Evolutionary conservation across 64 coral and sea anemone species (phyloP).

Genomic region (Trachythela sp.): DNA sequence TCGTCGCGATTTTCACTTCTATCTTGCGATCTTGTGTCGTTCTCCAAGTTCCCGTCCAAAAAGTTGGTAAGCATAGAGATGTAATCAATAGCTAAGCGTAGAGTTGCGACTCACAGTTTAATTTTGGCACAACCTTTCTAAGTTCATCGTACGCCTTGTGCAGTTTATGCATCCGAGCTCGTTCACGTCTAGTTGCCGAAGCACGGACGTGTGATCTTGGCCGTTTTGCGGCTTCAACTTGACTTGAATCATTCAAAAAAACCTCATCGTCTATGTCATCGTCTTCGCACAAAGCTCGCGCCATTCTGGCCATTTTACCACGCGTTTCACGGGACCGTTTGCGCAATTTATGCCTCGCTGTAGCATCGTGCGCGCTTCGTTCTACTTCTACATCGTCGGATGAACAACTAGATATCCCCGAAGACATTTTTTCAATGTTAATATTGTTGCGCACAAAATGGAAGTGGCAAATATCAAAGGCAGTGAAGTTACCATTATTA

Average conservation of each 20-base stretch:
- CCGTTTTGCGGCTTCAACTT: slow-evolving; percentile 58
- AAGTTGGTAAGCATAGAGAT: slow-evolving; percentile 69
- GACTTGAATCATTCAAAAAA: slow-evolving; percentile 61
- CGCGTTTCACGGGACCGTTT: slow-evolving; percentile 69
- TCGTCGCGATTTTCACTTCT: not conserved
- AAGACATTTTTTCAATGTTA: not conserved
- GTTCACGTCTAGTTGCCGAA: slow-evolving; percentile 79
- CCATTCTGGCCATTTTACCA: slow-evolving; percentile 67
- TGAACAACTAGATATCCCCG: not conserved
- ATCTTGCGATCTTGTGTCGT: not conserved
- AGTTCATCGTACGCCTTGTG: slow-evolving; percentile 82
- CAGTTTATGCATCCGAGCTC: slow-evolving; percentile 85
- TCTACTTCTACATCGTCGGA: slow-evolving; percentile 16
- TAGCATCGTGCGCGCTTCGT: not conserved
- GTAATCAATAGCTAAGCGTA: slow-evolving; percentile 84
- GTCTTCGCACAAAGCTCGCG: slow-evolving; percentile 50
- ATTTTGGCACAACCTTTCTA: slow-evolving; percentile 87
- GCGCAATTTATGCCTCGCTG: slow-evolving; percentile 67
- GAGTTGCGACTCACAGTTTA: slow-evolving; percentile 78
- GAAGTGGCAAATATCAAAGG: too few relatives aligned
- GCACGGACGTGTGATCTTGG: slow-evolving; percentile 53
- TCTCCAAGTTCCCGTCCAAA: slow-evolving; percentile 32
- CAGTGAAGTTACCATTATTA: too few relatives aligned
- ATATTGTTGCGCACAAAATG: not conserved
- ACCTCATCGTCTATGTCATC: slow-evolving; percentile 75